Base-by-base conservation (phyloP, 2,113 vertebrate species). In the Condylura cristata region DNA sequence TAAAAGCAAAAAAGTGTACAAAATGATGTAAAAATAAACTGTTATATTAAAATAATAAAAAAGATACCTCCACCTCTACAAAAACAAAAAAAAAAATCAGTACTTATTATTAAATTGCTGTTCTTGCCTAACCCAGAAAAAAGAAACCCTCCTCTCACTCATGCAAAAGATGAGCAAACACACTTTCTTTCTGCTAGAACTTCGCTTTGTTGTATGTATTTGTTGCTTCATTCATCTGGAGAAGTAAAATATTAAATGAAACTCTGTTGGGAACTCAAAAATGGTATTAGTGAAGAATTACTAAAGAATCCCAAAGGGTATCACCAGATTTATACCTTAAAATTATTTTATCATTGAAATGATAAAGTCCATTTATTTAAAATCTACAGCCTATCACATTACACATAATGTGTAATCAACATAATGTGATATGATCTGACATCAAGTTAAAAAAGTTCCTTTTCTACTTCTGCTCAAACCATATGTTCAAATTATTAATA, bases 371-470 rank as follows among this genome's bases (percentile, higher is more conserved):
- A 58, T 95, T 85, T 96, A 96, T 98, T 97, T 97, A 97, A 96
- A 97, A 95, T 95, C 78, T 97, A 94, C 78, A 96, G 72, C 81
- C 93, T 86, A 96, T 96, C 94, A 96, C 26, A 89, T 96, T 97
- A 82, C 96, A 68, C 79, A 96, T n/a, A n/a, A n/a, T n/a, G 93
- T 89, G 86, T 70, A 96, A 46, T n/a, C 75, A 96, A 53, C 84
- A 90, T 95, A 97, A 97, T 96, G 90, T 97, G 96, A 96, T 97
- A 60, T 90, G 90, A 91, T 96, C 39, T 96, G 96, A 98, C 97
- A 96, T 61, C 32, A 94, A 95, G 87, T 83, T 95, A 48, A 41
- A 96, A 92, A 93, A 89, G 39, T 39, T 10, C 39, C 66, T 95
- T 97, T 97, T 90, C 56, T 97, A 87, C 93, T 97, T 96, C 95